phyloP scores from a whole-genome alignment of 2,113 vertebrate genomes.

The Tamias sibiricus region DNA sequence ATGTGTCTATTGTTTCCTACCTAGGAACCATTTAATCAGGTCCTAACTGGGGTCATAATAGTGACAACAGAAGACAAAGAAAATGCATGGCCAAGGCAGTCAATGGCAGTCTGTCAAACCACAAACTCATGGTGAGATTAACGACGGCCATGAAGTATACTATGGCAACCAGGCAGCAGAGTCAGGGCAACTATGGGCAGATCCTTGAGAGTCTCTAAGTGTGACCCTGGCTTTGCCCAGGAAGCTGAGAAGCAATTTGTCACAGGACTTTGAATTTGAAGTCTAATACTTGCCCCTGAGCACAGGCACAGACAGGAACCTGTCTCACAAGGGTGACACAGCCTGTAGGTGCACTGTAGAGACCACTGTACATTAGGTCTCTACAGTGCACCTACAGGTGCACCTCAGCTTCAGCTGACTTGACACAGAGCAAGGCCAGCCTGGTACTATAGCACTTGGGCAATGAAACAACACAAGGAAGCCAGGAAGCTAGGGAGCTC shows the following conservation, averaged over 20 bases:
- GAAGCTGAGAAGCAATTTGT: not conserved
- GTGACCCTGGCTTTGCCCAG: not conserved
- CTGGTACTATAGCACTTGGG: not conserved
- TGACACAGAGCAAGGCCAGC: not conserved
- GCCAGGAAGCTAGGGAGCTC: not conserved
- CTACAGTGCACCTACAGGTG: too few species aligned
- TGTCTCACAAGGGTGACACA: not conserved
- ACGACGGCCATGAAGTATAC: not conserved
- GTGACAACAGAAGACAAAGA: not conserved
- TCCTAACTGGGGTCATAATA: not conserved
- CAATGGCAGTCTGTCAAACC: not conserved
- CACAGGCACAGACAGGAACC: not conserved
- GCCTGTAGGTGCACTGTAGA: accelerated
- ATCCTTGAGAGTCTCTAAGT: not conserved
- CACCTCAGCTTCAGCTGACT: not conserved
- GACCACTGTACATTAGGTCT: accelerated
- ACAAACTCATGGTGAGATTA: not conserved
- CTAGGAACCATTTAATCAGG: not conserved
- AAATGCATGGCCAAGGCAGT: not conserved
- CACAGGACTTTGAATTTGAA: accelerated
- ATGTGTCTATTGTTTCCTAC: not conserved
- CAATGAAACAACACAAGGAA: not conserved
- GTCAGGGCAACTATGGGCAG: not conserved
- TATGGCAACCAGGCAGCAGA: not conserved
- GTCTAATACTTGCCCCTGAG: not conserved